These are phyloP conservation scores for Catostylus mosaicus DNA, from an alignment of 30 jellyfish, hydroid and myxozoan genomes.

Conservation along the genomic window DNA sequence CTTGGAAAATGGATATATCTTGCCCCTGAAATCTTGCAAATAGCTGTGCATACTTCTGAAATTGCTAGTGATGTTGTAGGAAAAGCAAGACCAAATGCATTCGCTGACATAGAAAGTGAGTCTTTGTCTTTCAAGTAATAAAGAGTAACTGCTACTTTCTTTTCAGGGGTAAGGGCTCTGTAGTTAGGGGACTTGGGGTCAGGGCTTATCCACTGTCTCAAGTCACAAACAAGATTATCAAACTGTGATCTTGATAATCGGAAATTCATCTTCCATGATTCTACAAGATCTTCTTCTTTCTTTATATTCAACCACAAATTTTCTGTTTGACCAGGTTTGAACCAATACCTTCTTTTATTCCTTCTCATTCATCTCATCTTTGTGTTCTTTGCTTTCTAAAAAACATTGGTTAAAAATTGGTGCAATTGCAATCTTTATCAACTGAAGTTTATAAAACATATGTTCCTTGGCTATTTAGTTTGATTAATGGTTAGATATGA, in stretches of 20 bases:
- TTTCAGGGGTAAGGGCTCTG: conserved; percentile 53
- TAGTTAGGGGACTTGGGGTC: conserved; percentile 52
- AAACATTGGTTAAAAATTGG: no score
- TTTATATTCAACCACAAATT: conserved; percentile 54
- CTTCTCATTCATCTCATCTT: conserved; percentile 36
- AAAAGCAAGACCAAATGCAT: conserved; percentile 53
- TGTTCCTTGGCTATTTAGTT: no score
- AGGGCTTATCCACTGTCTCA: conserved; percentile 20
- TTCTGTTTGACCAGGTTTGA: conserved; percentile 49
- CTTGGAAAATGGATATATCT: conserved; percentile 19
- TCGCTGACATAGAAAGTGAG: conserved; percentile 55
- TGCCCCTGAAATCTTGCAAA: conserved; percentile 26
- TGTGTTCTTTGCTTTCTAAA: conserved; percentile 27
- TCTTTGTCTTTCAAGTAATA: conserved; percentile 46
- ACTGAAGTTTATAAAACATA: no score
- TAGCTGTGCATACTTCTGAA: conserved; percentile 58
- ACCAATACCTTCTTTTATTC: conserved; percentile 28
- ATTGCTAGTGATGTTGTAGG: conserved; percentile 19
- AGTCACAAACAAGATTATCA: conserved; percentile 24
- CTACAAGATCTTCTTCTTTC: conserved; percentile 43
- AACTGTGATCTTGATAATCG: conserved; percentile 25
- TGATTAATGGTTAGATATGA: no score
- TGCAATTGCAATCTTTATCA: no score
- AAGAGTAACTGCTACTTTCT: conserved; percentile 62
- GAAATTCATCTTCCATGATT: conserved; percentile 49